Conservation (phyloP, 2,888 invertebrate species). For the Cerastis leucographa region DNA sequence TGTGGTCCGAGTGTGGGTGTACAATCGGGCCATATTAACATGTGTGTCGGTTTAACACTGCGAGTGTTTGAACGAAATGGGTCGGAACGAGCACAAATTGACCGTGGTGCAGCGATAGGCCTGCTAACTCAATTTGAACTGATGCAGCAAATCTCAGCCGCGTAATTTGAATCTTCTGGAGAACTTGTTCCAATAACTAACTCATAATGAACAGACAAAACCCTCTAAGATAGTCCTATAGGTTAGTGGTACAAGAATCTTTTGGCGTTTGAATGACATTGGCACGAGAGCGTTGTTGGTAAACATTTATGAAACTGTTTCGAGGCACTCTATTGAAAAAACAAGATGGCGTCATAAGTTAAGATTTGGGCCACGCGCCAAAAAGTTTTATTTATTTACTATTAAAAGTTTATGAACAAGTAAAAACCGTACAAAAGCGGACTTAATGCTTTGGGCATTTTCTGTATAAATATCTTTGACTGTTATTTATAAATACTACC, state of each 20-base stretch:
- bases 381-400: not conserved
- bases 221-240: not conserved
- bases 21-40: slow-evolving; percentile 28
- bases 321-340: not conserved
- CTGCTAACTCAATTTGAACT: slow-evolving; percentile 38
- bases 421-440: too few relatives aligned
- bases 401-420: too few relatives aligned
- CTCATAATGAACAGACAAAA: not conserved
- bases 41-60: slow-evolving; percentile 36
- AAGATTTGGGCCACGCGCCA: not conserved
- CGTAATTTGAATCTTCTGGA: slow-evolving; percentile 17
- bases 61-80: slow-evolving; percentile 52
- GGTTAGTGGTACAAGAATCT: not conserved
- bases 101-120: slow-evolving; percentile 50
- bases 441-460: too few relatives aligned
- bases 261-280: not conserved
- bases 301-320: not conserved
- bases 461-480: too few relatives aligned
- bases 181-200: not conserved
- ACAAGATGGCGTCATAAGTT: not conserved
- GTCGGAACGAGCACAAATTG: slow-evolving; percentile 61
- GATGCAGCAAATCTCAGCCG: slow-evolving; percentile 37
- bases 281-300: not conserved
- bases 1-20: slow-evolving; percentile 41
- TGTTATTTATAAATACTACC: slow-evolving; percentile 2